Percentiles rank a stretch among this genome's conserved stretches.
Conservation (phyloP, 2,888 invertebrate species). For the Ophraella communa region DNA sequence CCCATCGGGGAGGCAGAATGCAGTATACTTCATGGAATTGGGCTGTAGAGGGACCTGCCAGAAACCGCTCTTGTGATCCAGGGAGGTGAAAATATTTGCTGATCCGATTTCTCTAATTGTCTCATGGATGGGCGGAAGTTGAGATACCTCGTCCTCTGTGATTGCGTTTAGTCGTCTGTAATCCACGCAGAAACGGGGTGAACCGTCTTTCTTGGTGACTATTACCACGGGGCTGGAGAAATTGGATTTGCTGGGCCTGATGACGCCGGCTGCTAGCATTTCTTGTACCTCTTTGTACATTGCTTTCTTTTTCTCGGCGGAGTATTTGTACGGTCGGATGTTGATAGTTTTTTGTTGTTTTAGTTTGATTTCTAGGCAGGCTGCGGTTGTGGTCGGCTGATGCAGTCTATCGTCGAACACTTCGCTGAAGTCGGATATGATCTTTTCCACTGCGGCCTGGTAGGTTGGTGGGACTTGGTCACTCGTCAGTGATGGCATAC, state of each 20-base stretch:
- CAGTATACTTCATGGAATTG: background rate
- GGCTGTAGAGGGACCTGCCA: slow-evolving; percentile 4
- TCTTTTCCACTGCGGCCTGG: no score
- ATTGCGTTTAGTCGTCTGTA: slow-evolving; percentile 6
- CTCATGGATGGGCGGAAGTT: slow-evolving; percentile 12
- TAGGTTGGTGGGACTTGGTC: no score
- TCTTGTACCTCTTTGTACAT: background rate
- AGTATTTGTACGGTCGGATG: background rate
- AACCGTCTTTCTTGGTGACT: slow-evolving; percentile 12
- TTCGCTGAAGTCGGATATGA: background rate
- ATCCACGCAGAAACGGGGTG: slow-evolving; percentile 7
- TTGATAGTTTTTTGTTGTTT: background rate
- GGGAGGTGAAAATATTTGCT: slow-evolving; percentile 9
- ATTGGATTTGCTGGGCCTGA: background rate
- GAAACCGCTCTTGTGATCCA: slow-evolving; percentile 10
- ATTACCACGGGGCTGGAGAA: slow-evolving; percentile 15
- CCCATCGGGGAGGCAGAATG: background rate
- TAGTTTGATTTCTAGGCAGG: background rate
- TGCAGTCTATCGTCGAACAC: no score
- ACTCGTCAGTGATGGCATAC: no score
- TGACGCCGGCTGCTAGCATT: background rate
- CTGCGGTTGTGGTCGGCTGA: background rate
- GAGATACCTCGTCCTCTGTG: background rate
- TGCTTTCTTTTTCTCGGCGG: background rate
- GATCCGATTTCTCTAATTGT: slow-evolving; percentile 12